Percentiles rank a stretch among this genome's conserved stretches.
These are phyloP conservation scores for Bradypodion pumilum DNA, from an alignment of 2,797 vertebrate species.

Conservation along the genomic window DNA sequence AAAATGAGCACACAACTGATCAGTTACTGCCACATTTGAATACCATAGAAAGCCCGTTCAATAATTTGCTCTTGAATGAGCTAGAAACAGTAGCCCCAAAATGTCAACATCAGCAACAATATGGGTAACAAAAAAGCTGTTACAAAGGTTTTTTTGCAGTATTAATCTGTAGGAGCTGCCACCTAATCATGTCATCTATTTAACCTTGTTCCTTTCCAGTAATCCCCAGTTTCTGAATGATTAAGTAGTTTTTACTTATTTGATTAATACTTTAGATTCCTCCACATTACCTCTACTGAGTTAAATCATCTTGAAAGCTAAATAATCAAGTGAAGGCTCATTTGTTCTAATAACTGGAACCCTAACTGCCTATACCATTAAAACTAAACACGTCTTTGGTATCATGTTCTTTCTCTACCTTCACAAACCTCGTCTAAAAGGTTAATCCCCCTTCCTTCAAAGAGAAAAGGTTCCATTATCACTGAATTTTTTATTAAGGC, in stretches of 20 bases:
- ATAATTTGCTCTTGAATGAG: neutral
- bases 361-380: conserved; percentile 42
- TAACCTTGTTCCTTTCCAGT: neutral
- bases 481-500: conserved; percentile 78
- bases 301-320: conserved; percentile 30
- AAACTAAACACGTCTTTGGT: conserved; percentile 27
- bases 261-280: conserved; percentile 31
- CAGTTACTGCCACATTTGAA: conserved; percentile 38
- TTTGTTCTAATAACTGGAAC: conserved; percentile 58
- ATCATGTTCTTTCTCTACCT: conserved; percentile 29
- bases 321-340: conserved; percentile 50
- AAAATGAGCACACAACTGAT: too few species aligned
- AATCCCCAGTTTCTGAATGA: neutral
- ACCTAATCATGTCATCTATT: conserved; percentile 28
- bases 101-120: neutral
- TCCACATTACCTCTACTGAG: conserved; percentile 5
- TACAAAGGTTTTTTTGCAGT: neutral
- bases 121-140: neutral
- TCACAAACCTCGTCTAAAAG: conserved; percentile 45
- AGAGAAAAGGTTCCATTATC: conserved; percentile 72
- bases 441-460: conserved; percentile 67
- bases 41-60: conserved; percentile 15
- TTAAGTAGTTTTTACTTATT: conserved; percentile 22
- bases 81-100: conserved; percentile 16
- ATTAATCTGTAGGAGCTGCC: neutral